A percentile compares a stretch with the other conserved stretches of the same genome.
Conservation (phyloP, 2,113 vertebrate species). For the Galemys pyrenaicus region DNA sequence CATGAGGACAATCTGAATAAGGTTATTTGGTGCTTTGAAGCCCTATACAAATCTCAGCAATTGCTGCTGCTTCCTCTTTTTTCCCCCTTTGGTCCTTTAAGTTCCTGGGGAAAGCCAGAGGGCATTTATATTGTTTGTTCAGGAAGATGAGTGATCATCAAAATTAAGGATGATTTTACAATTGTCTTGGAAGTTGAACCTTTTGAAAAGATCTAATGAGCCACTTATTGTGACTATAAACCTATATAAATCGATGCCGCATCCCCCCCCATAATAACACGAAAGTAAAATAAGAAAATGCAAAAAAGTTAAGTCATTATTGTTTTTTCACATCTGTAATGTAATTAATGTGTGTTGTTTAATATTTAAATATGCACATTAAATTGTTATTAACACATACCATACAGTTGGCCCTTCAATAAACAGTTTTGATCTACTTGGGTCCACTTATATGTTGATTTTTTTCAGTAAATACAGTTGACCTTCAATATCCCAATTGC, state of each 20-base stretch:
- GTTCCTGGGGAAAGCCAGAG: not conserved
- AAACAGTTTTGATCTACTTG: not conserved
- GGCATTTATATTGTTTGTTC: not conserved
- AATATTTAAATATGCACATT: not conserved
- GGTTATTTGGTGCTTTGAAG: not conserved
- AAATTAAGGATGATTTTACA: not conserved
- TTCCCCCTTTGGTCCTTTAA: not conserved
- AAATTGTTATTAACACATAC: not conserved
- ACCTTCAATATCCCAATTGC: not conserved
- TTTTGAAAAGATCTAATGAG: conserved; percentile 36
- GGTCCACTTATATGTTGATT: not conserved
- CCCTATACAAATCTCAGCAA: not conserved
- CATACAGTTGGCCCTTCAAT: not conserved
- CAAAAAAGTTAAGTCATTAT: conserved; percentile 63
- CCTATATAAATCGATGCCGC: not conserved
- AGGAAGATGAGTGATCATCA: not conserved
- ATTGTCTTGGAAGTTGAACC: conserved; percentile 22
- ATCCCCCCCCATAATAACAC: not conserved
- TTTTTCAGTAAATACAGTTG: not conserved
- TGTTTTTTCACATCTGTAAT: conserved; percentile 48
- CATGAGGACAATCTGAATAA: not conserved
- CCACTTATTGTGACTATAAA: not conserved
- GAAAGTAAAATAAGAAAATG: conserved; percentile 61
- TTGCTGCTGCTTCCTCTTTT: not conserved
- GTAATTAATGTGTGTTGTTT: not conserved